These are phyloP conservation scores for Pollachius pollachius DNA, from an alignment of 2,113 vertebrate genomes.

Conservation along the genomic window DNA sequence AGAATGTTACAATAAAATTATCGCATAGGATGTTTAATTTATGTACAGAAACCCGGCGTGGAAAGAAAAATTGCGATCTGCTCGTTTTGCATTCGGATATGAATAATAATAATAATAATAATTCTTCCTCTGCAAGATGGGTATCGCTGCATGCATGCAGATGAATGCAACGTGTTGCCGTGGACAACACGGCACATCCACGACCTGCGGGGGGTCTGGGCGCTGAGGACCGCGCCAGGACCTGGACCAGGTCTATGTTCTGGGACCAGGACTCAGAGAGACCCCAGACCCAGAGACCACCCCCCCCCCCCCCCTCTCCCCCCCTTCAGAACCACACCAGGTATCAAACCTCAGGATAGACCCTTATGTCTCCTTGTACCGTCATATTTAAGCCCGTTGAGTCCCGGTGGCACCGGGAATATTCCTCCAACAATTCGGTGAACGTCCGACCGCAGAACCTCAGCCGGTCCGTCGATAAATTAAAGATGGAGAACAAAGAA, in stretches of 20 bases:
- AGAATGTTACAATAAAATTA: conserved; percentile 82
- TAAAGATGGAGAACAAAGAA: conserved; percentile 38
- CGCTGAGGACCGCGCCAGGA: too few species aligned
- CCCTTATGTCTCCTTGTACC: conserved; percentile 28
- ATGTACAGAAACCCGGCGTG: conserved; percentile 70
- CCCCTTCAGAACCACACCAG: conserved; percentile 25
- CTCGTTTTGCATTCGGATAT: conserved; percentile 29
- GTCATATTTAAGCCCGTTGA: conserved; percentile 49
- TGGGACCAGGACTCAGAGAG: conserved; percentile 14
- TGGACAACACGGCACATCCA: too few species aligned
- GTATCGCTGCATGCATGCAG: too few species aligned
- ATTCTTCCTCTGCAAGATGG: neutral
- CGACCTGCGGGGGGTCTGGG: too few species aligned
- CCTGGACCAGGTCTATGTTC: too few species aligned
- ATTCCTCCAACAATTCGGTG: conserved; percentile 48
- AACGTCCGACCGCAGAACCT: conserved; percentile 19
- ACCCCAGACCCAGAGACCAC: conserved; percentile 46
- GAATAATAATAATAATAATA: conserved; percentile 24
- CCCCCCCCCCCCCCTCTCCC: conserved; percentile 43
- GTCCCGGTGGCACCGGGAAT: conserved; percentile 34
- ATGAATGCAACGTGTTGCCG: too few species aligned
- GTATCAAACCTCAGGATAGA: conserved; percentile 29
- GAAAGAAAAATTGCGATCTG: conserved; percentile 25
- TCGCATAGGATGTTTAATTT: conserved; percentile 73
- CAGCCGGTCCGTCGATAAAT: conserved; percentile 74